Evolutionary conservation across 2,113 vertebrate genomes (phyloP).

Genomic region (Ahaetulla prasina): DNA sequence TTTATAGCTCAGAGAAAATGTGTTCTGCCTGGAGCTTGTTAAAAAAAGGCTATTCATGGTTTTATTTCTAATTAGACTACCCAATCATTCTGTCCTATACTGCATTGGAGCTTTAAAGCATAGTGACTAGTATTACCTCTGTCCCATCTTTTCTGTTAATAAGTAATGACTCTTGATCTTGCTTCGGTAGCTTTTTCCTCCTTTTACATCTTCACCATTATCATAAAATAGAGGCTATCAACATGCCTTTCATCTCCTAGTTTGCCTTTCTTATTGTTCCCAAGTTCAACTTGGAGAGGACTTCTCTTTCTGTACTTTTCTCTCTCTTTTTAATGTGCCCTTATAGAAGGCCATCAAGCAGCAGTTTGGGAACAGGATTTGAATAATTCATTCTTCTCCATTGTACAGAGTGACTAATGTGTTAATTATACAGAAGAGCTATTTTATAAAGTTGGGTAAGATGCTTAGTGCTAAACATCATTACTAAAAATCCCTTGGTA

Average conservation of each 20-base stretch:
- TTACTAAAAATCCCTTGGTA: conserved; percentile 71
- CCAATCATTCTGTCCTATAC: neutral
- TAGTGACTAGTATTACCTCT: neutral
- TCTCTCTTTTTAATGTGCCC: conserved; percentile 34
- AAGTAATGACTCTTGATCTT: neutral
- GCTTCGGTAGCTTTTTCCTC: neutral
- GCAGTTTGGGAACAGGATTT: conserved; percentile 55
- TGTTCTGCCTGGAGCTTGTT: neutral
- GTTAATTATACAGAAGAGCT: conserved; percentile 72
- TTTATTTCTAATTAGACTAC: neutral
- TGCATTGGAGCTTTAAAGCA: neutral
- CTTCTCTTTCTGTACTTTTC: neutral
- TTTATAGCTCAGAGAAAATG: neutral
- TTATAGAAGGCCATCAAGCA: conserved; percentile 44
- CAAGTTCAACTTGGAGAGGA: conserved; percentile 47
- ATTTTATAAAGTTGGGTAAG: conserved; percentile 68
- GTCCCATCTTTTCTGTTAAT: neutral
- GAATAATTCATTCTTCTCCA: conserved; percentile 74
- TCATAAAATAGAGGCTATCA: conserved; percentile 2
- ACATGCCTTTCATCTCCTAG: neutral
- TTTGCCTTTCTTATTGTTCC: conserved; percentile 22
- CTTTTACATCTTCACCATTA: neutral
- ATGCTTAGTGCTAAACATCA: conserved; percentile 65
- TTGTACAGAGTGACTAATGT: conserved; percentile 73
- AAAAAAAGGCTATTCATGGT: neutral